These are phyloP conservation scores for Strongylocentrotus purpuratus DNA, from an alignment of 35 echinoderm and acorn worm genomes.

Conservation along the genomic window DNA sequence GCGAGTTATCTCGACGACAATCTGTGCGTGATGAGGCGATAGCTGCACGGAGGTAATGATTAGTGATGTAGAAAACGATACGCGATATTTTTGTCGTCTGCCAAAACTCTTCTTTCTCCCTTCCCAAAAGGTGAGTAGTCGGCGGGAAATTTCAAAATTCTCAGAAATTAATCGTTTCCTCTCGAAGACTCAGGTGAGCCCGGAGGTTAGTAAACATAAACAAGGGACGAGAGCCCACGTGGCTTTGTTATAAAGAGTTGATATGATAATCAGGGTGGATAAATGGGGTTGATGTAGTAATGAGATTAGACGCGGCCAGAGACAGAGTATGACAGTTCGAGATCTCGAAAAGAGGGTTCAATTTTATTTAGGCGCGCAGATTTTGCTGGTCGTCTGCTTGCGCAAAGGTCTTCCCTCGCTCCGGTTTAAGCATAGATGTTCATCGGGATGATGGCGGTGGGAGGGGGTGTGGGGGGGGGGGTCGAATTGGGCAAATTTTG, in stretches of 20 bases:
- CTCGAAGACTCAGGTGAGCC: neutral
- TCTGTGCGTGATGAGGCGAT: neutral
- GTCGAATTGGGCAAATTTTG: neutral
- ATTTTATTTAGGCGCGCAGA: neutral
- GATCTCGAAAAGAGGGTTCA: conserved; percentile 3
- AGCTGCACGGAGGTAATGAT: neutral
- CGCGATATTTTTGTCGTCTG: neutral
- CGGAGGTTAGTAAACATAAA: neutral
- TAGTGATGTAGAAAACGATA: neutral
- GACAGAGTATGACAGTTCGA: neutral
- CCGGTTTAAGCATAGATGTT: neutral
- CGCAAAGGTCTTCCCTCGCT: neutral
- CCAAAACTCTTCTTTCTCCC: neutral
- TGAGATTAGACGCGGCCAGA: neutral
- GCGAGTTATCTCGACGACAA: neutral
- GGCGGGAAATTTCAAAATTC: neutral
- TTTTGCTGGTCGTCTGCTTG: neutral
- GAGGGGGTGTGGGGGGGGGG: neutral
- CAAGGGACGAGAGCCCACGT: neutral
- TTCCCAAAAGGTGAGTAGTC: neutral
- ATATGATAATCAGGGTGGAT: neutral
- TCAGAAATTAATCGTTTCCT: conserved; percentile 5
- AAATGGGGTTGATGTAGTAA: neutral
- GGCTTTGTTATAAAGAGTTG: neutral
- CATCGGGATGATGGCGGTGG: neutral